A percentile compares a stretch with the other conserved stretches of the same genome.
phyloP scores from a whole-genome alignment of 2,797 vertebrate species.

The Halcyon leucocephala region DNA sequence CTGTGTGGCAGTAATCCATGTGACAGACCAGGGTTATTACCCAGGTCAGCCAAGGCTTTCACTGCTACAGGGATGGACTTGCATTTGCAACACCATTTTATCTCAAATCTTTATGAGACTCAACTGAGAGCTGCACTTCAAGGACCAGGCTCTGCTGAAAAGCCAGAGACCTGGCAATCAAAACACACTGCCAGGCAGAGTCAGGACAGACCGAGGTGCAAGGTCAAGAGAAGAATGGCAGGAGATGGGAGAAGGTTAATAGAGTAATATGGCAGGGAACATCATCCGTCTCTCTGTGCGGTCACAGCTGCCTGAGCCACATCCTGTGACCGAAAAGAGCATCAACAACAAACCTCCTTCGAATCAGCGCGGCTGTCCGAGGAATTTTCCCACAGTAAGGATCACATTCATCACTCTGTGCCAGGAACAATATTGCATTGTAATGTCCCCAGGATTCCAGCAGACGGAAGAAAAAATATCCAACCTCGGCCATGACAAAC shows the following conservation, averaged over 20 bases:
- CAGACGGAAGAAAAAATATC: neutral
- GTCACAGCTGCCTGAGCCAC: neutral
- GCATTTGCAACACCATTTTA: neutral
- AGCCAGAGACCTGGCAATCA: neutral
- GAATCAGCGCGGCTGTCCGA: neutral
- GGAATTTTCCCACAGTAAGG: slow-evolving; percentile 47
- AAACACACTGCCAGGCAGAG: neutral
- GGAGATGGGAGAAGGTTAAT: neutral
- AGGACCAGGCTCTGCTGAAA: neutral
- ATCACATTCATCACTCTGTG: neutral
- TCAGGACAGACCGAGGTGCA: neutral
- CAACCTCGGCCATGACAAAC: neutral
- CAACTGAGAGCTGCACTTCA: neutral
- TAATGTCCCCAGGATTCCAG: neutral
- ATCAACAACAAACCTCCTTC: neutral
- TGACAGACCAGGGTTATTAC: neutral
- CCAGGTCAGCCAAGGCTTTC: neutral
- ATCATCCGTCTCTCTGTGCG: neutral
- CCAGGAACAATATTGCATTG: slow-evolving; percentile 32
- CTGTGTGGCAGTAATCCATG: neutral
- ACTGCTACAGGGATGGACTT: neutral
- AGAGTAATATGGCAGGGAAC: neutral
- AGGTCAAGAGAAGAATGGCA: neutral
- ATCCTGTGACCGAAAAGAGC: neutral
- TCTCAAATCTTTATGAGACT: neutral